Percentiles rank a stretch among this genome's conserved stretches.
Conservation (phyloP, 2,888 invertebrate genomes). For the Psylliodes chrysocephalus region DNA sequence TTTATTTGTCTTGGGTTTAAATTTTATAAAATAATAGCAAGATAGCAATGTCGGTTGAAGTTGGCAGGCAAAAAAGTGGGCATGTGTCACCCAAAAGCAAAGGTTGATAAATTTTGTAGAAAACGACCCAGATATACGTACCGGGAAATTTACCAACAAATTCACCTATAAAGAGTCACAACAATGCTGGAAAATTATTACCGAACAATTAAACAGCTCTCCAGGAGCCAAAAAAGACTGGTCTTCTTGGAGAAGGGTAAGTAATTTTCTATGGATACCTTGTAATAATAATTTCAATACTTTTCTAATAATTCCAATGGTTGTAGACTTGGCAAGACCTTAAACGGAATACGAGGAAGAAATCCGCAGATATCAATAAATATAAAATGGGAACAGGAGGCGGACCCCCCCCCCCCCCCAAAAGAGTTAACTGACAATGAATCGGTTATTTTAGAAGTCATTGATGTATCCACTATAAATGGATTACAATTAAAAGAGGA, state of each 20-base stretch:
- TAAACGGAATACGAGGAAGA: not conserved
- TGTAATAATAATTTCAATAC: constrained; percentile 5
- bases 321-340: constrained; percentile 1
- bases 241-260: constrained; percentile 6
- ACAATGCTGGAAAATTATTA: not conserved
- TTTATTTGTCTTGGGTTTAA: too few species aligned
- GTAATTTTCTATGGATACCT: not conserved
- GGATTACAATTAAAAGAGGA: not conserved
- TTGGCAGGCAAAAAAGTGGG: not conserved
- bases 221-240: constrained; percentile 7
- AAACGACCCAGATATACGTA: not conserved
- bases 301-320: too few species aligned
- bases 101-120: not conserved
- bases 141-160: constrained; percentile 3
- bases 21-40: too few species aligned
- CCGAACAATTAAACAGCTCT: constrained; percentile 8
- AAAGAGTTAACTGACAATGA: not conserved
- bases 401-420: not conserved
- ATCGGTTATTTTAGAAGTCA: not conserved
- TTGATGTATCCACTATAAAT: not conserved
- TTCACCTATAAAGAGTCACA: constrained; percentile 6
- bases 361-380: not conserved
- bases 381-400: not conserved
- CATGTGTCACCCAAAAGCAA: constrained; percentile 2
- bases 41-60: not conserved